A percentile compares a stretch with the other conserved stretches of the same genome.
Conservation (phyloP, 1,140 invertebrate species). For the Cydia strobilella region DNA sequence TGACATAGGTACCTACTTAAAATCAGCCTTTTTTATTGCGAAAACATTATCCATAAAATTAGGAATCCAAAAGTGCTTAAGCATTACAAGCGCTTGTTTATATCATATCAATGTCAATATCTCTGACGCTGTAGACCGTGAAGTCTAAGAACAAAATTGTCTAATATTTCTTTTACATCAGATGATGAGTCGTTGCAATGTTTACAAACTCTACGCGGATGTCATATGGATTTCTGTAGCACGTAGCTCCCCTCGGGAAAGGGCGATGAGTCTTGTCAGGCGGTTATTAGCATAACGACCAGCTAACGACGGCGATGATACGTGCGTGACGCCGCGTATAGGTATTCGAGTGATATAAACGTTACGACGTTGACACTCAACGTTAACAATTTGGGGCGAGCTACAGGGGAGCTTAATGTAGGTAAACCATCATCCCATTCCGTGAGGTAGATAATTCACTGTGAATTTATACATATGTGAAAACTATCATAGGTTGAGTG, state of each 20-base stretch:
- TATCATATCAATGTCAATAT: no score
- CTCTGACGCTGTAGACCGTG: no score
- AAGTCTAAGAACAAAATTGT: no score
- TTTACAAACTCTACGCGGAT: neutral
- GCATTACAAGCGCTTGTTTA: no score
- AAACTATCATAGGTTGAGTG: neutral
- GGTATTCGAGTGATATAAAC: constrained; percentile 31
- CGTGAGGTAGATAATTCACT: constrained; percentile 19
- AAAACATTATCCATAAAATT: no score
- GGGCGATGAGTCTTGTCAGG: constrained; percentile 35
- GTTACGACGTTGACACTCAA: constrained; percentile 25
- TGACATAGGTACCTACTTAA: no score
- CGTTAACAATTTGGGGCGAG: constrained; percentile 13
- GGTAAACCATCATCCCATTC: neutral
- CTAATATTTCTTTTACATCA: no score
- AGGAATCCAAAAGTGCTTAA: no score
- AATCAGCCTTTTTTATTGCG: no score
- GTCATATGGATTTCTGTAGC: constrained; percentile 35
- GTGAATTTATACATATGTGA: neutral
- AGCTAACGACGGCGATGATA: constrained; percentile 42
- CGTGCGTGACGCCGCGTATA: constrained; percentile 38
- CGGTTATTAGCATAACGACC: constrained; percentile 49
- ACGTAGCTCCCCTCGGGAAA: constrained; percentile 32
- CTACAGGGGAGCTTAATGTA: constrained; percentile 3
- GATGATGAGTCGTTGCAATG: neutral